phyloP scores from a whole-genome alignment of 2,797 vertebrate genomes.

The Fistularia tabacaria region DNA sequence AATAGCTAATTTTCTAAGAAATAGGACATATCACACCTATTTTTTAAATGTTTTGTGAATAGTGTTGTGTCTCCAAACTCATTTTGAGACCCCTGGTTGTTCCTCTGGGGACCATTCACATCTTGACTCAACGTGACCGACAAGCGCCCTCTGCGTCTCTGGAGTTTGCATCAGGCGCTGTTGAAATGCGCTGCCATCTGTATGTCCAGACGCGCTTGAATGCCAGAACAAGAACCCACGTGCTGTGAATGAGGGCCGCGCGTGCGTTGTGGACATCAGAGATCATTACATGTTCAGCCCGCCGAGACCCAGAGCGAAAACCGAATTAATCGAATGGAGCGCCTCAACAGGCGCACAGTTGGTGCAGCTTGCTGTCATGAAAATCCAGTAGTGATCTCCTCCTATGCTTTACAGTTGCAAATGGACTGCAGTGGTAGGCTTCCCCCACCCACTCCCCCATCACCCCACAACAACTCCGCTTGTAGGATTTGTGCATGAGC shows the following conservation, averaged over 20 bases:
- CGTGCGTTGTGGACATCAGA: slow-evolving; percentile 20
- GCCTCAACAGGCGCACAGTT: slow-evolving; percentile 27
- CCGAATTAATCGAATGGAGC: slow-evolving; percentile 58
- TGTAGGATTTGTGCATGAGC: background rate
- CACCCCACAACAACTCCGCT: no score
- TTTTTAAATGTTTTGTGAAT: slow-evolving; percentile 5
- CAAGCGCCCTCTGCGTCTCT: slow-evolving; percentile 17
- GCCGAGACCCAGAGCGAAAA: slow-evolving; percentile 25
- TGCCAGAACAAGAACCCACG: slow-evolving; percentile 33
- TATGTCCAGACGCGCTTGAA: slow-evolving; percentile 50
- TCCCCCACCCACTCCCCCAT: background rate
- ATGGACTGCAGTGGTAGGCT: slow-evolving; percentile 51
- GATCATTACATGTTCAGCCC: slow-evolving; percentile 23
- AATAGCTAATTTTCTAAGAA: slow-evolving; percentile 12
- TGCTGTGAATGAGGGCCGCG: slow-evolving; percentile 36
- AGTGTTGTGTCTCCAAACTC: slow-evolving; percentile 12
- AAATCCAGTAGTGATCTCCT: slow-evolving; percentile 56
- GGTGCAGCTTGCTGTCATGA: slow-evolving; percentile 42
- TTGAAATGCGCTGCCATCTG: slow-evolving; percentile 49
- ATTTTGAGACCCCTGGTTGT: no score
- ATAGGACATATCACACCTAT: background rate
- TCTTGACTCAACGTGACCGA: slow-evolving; percentile 20
- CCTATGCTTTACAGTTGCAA: slow-evolving; percentile 50
- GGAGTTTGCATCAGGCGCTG: slow-evolving; percentile 33
- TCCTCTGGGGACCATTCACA: slow-evolving; percentile 9